Base-by-base conservation (phyloP, 2,113 vertebrate species). In the Probosciger aterrimus region DNA sequence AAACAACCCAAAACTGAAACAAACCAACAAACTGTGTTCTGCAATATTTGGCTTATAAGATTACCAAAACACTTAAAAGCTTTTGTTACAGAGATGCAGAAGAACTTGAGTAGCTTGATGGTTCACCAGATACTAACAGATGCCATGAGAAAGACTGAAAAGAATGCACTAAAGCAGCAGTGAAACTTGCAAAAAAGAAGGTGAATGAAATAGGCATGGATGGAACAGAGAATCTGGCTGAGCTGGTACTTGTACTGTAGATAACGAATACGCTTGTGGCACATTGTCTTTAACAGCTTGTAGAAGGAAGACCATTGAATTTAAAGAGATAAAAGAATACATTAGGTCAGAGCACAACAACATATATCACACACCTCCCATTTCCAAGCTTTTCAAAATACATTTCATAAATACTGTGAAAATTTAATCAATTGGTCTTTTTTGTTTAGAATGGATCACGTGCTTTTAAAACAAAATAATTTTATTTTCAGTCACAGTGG, bases 1-100 rank as follows among this genome's bases (percentile, higher is more conserved):
- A 81, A n/a, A 2, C 33, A 59, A 59, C 20, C 55, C 55, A 22
- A 59, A 57, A 59, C 33, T 24, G 7, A 33, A 70, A 70, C 27
- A 62, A 70, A 6, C 5, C 65, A 78, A 30, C 30, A 86, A 92
- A 74, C 25, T 6, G 6, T 79, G 60, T 87, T 95, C 86, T 78
- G 44, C 6, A 10, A 76, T 94, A 93, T 49, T 92, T 52, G 70
- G 52, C 52, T 95, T 95, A 67, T 75, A 93, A 94, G 39, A 62
- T 91, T 94, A 95, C 83, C 37, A 96, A 97, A 95, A 95, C 57
- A 92, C n/a, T 87, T 63, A 95, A 95, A 86, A 77, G 63, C 43
- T 93, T 76, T 85, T 79, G 43, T 81, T 86, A 76, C 39, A 65
- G 88, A 92, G 33, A 82, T 23, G 15, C 68, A 86, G 53, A 89